Base-by-base conservation (phyloP, 2,888 invertebrate species). In the Agonopterix heracliana region DNA sequence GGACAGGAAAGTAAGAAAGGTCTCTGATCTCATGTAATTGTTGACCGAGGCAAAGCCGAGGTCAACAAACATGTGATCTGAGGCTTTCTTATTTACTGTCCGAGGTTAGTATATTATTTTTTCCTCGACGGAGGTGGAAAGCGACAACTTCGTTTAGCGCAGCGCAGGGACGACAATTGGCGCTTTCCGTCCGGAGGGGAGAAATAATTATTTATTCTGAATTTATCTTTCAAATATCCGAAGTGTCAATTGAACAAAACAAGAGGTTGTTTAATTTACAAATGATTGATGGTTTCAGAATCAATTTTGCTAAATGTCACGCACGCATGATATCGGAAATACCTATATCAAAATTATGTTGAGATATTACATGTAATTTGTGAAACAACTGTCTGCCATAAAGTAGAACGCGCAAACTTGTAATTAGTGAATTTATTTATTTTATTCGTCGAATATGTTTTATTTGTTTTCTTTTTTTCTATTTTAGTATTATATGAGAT, bases 401-500 rank as follows among this genome's bases (percentile, higher is more conserved):
- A 42, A 5, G 54, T 53, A 53, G 55, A 57, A 60, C 55, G 62
- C 61, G 56, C 62, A 63, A 61, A 55, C 54, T 47, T 51, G 55
- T 56, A 48, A 45, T 54, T 58, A 48, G 53, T 54, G 48, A 54
- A 56, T 57, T 38, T 12, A 34, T 47, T 52, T 57, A 49, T 54
- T 51, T 57, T 61, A 59, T 59, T 60, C 59, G 54, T 56, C 66
- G 62, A 54, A 58, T 62, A 38, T n/a, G 62, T 43, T 14, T 36
- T 41, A 43, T 42, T 48, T 34, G 17, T 53, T 57, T 64, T 65
- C 62, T 69, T 60, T 59, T 64, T 17, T 26, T 26, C 26, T 26
- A 26, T 7, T 64, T 66, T 64, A 61, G 57, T 59, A 58, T 56
- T 70, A 64, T 62, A 68, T 57, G 66, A 69, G 62, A 60, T 64